Evolutionary conservation across 2,113 vertebrate species (phyloP).

Genomic region (Anarrhichthys ocellatus): DNA sequence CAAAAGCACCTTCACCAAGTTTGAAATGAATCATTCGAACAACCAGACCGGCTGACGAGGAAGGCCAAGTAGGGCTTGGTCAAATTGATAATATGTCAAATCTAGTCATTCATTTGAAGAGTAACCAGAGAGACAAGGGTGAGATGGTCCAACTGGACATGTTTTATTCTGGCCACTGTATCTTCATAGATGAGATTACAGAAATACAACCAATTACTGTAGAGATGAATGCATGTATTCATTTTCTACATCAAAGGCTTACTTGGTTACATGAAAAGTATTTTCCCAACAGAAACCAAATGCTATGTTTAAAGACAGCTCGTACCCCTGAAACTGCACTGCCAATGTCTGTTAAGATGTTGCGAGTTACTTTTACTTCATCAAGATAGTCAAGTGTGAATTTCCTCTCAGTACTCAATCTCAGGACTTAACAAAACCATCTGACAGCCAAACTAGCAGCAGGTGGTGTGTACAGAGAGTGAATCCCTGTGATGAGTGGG

Average conservation of each 20-base stretch:
- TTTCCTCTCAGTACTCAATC: background rate
- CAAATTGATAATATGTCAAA: background rate
- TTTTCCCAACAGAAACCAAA: background rate
- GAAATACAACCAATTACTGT: background rate
- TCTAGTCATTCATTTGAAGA: background rate
- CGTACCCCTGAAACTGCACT: background rate
- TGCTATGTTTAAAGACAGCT: background rate
- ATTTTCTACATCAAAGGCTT: background rate
- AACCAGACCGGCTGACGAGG: background rate
- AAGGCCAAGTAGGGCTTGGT: background rate
- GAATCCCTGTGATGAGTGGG: background rate
- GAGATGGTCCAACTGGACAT: background rate
- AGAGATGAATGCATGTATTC: background rate
- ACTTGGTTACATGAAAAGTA: no score
- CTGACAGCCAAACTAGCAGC: background rate
- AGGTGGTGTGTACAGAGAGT: background rate
- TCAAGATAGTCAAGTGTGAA: background rate
- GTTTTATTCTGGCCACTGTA: background rate
- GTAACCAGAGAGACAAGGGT: background rate
- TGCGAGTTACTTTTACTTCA: background rate
- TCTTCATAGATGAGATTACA: background rate
- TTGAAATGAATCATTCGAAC: background rate
- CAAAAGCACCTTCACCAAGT: background rate
- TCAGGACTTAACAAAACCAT: background rate
- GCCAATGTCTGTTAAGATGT: background rate